Percentiles rank a stretch among this genome's conserved stretches.
These are phyloP conservation scores for Fabriciana adippe DNA, from an alignment of 2,888 invertebrate genomes.

Conservation along the genomic window DNA sequence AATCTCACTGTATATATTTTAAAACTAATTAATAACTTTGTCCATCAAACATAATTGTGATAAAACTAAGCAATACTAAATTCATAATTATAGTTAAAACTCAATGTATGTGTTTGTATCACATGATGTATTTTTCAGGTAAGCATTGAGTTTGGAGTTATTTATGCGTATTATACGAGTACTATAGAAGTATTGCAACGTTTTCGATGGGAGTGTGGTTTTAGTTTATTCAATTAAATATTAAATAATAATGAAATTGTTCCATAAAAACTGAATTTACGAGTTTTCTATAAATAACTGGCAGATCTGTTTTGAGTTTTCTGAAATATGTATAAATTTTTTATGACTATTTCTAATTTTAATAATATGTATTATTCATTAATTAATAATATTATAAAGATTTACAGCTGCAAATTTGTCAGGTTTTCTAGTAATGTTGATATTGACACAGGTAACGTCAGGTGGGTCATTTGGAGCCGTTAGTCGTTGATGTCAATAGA, in stretches of 20 bases:
- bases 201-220: constrained; percentile 40
- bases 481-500: constrained; percentile 9
- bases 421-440: constrained; percentile 32
- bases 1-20: too few species aligned
- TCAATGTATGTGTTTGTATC: constrained; percentile 24
- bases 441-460: constrained; percentile 45
- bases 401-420: constrained; percentile 34
- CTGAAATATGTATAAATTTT: not conserved
- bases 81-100: not conserved
- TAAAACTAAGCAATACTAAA: too few species aligned
- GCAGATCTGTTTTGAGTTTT: not conserved
- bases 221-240: constrained; percentile 17
- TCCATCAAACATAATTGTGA: too few species aligned
- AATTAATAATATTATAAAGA: constrained; percentile 31
- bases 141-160: constrained; percentile 49
- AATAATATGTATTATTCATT: not conserved
- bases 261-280: constrained; percentile 1
- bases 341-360: not conserved
- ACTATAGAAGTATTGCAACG: constrained; percentile 24
- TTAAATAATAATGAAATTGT: constrained; percentile 11
- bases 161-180: constrained; percentile 23
- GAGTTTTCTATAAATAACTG: constrained; percentile 2
- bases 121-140: constrained; percentile 55
- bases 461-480: constrained; percentile 40
- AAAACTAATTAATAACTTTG: too few species aligned